These are phyloP conservation scores for Tetranychus truncatus DNA, from an alignment of 2,888 invertebrate species.

Conservation along the genomic window DNA sequence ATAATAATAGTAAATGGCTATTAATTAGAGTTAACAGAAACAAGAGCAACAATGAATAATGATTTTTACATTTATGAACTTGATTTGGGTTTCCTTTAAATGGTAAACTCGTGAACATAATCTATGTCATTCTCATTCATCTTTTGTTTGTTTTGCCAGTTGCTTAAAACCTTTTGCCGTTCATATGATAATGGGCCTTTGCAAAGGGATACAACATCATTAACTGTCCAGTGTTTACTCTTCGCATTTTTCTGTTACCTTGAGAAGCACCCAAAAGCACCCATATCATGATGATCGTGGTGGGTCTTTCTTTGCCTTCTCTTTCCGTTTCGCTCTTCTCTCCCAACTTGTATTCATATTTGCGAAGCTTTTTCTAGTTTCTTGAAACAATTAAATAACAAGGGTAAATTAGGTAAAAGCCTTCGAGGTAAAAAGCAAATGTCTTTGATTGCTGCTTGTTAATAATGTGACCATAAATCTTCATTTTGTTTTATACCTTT, in stretches of 20 bases:
- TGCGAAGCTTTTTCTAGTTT: no score
- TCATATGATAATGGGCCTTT: no score
- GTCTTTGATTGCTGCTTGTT: no score
- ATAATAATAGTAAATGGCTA: not conserved
- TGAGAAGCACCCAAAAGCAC: not conserved
- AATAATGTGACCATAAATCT: no score
- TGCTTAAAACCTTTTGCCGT: no score
- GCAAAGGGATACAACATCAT: no score
- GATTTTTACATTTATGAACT: not conserved
- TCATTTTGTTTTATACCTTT: no score
- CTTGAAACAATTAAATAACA: no score
- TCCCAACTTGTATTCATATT: not conserved
- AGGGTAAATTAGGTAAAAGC: no score
- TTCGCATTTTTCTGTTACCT: not conserved
- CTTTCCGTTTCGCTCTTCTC: no score
- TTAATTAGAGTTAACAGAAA: not conserved
- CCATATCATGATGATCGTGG: not conserved
- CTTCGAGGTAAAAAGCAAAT: no score
- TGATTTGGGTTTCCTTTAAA: not conserved
- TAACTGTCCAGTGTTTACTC: not conserved
- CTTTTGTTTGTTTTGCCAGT: not conserved
- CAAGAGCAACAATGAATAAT: not conserved
- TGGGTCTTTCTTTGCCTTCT: not conserved
- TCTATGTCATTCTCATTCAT: not conserved
- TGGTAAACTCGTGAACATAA: not conserved